A percentile compares a stretch with the other conserved stretches of the same genome.
phyloP scores from a whole-genome alignment of 2,888 invertebrate genomes.

The Drosophila setosimentum region DNA sequence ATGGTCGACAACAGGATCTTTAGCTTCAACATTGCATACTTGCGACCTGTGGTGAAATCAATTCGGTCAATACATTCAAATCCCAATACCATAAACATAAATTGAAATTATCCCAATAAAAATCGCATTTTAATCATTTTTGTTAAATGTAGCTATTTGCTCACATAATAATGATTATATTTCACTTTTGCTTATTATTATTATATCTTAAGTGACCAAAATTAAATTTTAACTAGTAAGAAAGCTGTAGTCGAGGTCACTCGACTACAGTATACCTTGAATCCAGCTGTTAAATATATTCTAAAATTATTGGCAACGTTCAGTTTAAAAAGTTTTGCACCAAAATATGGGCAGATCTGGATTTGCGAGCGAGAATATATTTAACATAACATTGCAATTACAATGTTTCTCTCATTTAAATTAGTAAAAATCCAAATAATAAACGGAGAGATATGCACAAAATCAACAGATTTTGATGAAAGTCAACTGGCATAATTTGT shows the following conservation, averaged over 20 bases:
- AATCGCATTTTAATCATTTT: not conserved
- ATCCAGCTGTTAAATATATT: no score
- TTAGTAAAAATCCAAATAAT: not conserved
- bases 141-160: not conserved
- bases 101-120: no score
- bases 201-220: not conserved
- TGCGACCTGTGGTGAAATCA: conserved; percentile 87
- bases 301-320: no score
- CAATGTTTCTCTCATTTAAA: not conserved
- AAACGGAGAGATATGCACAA: not conserved
- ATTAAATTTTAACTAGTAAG: no score
- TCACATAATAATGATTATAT: not conserved
- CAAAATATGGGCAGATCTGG: no score
- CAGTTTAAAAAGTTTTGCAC: no score
- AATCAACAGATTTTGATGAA: not conserved
- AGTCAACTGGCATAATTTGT: not conserved
- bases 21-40: conserved; percentile 92
- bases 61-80: not conserved
- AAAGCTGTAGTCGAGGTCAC: no score
- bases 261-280: no score
- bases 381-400: no score
- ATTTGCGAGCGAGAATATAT: no score
- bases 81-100: not conserved
- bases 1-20: conserved; percentile 92
- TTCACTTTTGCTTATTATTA: not conserved